Percentiles rank a stretch among this genome's conserved stretches.
Conservation (phyloP, 2,113 vertebrate species). For the Elephas maximus region DNA sequence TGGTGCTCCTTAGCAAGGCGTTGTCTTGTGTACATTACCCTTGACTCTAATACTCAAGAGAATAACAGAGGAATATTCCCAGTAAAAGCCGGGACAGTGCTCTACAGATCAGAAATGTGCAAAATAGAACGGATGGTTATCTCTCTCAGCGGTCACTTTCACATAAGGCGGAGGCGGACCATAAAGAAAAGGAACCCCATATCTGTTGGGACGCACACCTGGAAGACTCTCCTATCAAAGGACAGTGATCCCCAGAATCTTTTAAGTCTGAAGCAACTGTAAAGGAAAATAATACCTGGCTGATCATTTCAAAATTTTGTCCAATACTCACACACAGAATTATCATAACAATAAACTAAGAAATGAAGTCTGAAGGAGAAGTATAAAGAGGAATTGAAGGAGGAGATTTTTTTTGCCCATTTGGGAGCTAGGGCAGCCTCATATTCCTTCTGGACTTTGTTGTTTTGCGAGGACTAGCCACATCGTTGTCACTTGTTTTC, state of each 20-base stretch:
- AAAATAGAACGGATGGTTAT: background rate
- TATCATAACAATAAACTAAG: background rate
- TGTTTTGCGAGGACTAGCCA: background rate
- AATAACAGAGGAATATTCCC: background rate
- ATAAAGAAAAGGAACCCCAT: background rate
- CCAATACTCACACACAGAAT: background rate
- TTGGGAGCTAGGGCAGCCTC: background rate
- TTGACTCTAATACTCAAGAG: background rate
- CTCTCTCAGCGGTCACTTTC: background rate
- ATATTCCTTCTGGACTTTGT: background rate
- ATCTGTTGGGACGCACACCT: slow-evolving; percentile 3
- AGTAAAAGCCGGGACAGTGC: background rate
- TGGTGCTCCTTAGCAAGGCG: background rate
- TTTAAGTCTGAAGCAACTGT: slow-evolving; percentile 13
- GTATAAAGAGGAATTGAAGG: background rate
- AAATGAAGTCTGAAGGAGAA: slow-evolving; percentile 26
- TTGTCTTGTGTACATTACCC: background rate
- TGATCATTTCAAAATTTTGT: slow-evolving; percentile 31
- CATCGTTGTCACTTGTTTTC: background rate
- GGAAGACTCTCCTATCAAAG: background rate
- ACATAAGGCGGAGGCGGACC: background rate
- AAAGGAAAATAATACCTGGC: background rate
- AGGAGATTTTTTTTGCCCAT: background rate
- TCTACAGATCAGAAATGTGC: background rate
- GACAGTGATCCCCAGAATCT: background rate